Evolutionary conservation across 2,113 vertebrate genomes (phyloP).

Genomic region (Scartelaos histophorus): DNA sequence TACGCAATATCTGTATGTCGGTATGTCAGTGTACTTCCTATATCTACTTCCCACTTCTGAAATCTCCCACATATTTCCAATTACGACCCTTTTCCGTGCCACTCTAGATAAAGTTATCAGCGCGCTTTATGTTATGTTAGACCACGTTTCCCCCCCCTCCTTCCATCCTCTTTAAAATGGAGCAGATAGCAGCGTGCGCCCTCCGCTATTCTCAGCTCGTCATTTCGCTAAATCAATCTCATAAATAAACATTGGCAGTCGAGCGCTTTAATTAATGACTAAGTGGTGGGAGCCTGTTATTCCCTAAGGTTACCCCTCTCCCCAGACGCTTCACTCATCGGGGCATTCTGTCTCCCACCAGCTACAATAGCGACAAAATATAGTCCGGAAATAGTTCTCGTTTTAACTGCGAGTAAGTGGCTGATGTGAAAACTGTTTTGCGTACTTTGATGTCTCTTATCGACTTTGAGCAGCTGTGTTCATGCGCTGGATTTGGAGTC

Average conservation of each 20-base stretch:
- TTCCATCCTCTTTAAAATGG: conserved; percentile 5
- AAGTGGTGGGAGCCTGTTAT: conserved; percentile 39
- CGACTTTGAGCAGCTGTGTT: conserved; percentile 59
- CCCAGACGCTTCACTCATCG: conserved; percentile 42
- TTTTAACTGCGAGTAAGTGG: conserved; percentile 51
- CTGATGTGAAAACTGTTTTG: conserved; percentile 51
- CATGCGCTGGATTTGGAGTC: conserved; percentile 36
- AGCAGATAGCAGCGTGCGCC: conserved; percentile 11
- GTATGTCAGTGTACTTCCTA: neutral
- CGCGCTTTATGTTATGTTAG: neutral
- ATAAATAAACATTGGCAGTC: conserved; percentile 60
- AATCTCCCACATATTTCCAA: neutral
- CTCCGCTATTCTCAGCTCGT: conserved; percentile 33
- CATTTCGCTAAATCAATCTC: conserved; percentile 52
- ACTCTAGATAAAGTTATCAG: neutral
- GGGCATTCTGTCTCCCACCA: conserved; percentile 20
- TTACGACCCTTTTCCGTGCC: neutral
- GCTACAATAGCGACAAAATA: conserved; percentile 55
- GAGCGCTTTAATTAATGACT: conserved; percentile 56
- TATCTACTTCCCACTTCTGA: neutral
- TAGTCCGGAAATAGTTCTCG: conserved; percentile 50
- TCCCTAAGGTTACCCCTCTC: conserved; percentile 48
- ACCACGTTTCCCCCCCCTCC: neutral
- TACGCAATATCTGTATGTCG: neutral
- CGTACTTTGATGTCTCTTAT: conserved; percentile 70